These are phyloP conservation scores for Drosophila eugracilis DNA, from an alignment of 1,140 invertebrate genomes.

Conservation along the genomic window DNA sequence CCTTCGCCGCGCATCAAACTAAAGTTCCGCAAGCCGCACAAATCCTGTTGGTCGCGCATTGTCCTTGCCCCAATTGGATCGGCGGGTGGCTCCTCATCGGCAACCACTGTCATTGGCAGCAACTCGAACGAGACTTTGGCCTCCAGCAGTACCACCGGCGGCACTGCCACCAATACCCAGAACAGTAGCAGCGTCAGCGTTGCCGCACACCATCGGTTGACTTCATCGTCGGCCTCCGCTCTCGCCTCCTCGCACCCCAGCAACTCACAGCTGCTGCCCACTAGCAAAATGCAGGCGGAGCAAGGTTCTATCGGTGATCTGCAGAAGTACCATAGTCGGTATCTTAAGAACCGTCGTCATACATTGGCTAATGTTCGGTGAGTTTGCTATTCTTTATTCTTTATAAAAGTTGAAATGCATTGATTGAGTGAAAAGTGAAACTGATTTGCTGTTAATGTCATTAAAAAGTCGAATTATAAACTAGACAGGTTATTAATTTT, in stretches of 20 bases:
- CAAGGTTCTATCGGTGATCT: conserved; percentile 94
- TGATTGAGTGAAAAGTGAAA: too few relatives aligned
- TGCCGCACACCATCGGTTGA: conserved; percentile 66
- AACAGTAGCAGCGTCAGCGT: conserved; percentile 78
- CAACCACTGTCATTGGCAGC: conserved; percentile 75
- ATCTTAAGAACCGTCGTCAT: conserved; percentile 92
- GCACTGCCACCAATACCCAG: conserved; percentile 71
- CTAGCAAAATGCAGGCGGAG: conserved; percentile 92
- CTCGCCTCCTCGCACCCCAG: conserved; percentile 69
- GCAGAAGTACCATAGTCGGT: conserved; percentile 93
- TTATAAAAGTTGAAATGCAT: too few relatives aligned
- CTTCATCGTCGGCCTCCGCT: conserved; percentile 74
- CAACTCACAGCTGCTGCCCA: conserved; percentile 84
- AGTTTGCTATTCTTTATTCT: conserved; percentile 86
- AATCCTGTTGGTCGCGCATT: conserved; percentile 79
- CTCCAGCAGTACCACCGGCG: conserved; percentile 68
- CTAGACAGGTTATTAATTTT: neutral
- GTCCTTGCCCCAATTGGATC: conserved; percentile 74
- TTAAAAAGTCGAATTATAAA: neutral
- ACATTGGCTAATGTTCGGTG: conserved; percentile 95
- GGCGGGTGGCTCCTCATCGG: conserved; percentile 52
- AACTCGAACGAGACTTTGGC: conserved; percentile 79
- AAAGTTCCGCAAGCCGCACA: conserved; percentile 82
- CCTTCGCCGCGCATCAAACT: conserved; percentile 82
- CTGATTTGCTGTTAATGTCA: too few relatives aligned